Evolutionary conservation across 2,797 vertebrate genomes (phyloP).

Genomic region (Numenius phaeopus): DNA sequence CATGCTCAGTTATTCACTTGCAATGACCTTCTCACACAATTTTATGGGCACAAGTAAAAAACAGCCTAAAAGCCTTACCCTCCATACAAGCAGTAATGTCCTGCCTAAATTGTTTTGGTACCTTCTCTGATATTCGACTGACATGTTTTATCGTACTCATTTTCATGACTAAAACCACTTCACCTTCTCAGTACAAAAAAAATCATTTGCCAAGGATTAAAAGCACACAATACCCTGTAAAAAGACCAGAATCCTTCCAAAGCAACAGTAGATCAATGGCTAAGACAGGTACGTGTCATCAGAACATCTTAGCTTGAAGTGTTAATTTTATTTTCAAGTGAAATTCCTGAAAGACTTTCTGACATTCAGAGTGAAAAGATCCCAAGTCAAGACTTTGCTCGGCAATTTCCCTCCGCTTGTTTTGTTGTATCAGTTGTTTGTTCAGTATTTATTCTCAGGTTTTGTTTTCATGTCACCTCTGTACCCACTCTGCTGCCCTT

Average conservation of each 20-base stretch:
- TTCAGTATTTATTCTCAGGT: conserved; percentile 8
- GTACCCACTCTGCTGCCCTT: background rate
- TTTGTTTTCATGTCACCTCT: background rate
- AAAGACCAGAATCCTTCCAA: background rate
- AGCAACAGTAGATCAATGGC: background rate
- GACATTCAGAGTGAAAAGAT: background rate
- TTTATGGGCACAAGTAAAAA: background rate
- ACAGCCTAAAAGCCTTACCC: background rate
- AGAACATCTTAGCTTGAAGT: background rate
- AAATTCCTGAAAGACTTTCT: background rate
- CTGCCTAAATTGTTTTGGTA: background rate
- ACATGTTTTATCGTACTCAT: background rate
- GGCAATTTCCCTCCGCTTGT: background rate
- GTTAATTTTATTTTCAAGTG: background rate
- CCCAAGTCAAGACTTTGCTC: background rate
- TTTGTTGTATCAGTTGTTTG: background rate
- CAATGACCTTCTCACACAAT: background rate
- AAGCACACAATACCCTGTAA: background rate
- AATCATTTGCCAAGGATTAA: background rate
- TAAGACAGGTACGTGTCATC: background rate
- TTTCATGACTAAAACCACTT: background rate
- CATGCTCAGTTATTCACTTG: background rate
- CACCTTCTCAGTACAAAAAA: background rate
- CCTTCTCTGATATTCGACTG: background rate
- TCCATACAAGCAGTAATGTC: background rate